Conservation (phyloP, 2,797 vertebrate genomes). For the Danionella dracula region DNA sequence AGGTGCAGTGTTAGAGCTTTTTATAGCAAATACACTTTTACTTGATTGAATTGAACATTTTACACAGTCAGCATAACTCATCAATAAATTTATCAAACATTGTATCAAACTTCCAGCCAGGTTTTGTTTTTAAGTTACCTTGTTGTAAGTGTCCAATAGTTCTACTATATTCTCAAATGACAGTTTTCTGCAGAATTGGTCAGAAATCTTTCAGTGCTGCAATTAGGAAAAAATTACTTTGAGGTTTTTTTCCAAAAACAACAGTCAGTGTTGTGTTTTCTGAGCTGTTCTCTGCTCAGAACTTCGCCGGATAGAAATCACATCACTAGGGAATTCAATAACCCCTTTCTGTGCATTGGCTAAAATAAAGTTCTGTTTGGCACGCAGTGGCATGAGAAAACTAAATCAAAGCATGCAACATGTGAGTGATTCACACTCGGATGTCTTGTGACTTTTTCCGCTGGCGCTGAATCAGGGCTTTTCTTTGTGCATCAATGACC, state of each 20-base stretch:
- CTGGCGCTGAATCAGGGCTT: conserved; percentile 29
- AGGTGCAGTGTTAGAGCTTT: no score
- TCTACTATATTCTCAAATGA: background rate
- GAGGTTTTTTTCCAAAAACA: conserved; percentile 9
- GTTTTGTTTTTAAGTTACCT: no score
- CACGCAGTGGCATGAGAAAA: conserved; percentile 41
- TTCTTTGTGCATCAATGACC: conserved; percentile 33
- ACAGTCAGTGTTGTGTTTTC: background rate
- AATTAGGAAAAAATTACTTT: background rate
- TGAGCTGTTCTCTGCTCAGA: conserved; percentile 9
- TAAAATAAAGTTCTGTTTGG: conserved; percentile 36
- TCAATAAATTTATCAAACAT: no score
- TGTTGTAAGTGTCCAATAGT: no score
- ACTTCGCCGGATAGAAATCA: conserved; percentile 14
- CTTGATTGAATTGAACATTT: no score
- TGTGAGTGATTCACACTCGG: conserved; percentile 38
- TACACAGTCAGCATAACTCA: no score
- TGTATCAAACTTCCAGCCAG: no score
- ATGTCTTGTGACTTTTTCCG: conserved; percentile 38
- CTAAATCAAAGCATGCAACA: conserved; percentile 22
- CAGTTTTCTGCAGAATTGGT: background rate
- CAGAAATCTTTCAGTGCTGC: background rate
- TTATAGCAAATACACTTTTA: no score
- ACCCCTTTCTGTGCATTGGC: conserved; percentile 26
- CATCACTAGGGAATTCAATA: conserved; percentile 25